Percentiles rank a stretch among this genome's conserved stretches.
phyloP scores from a whole-genome alignment of 1,140 invertebrate species.

The Bradysia coprophila region DNA sequence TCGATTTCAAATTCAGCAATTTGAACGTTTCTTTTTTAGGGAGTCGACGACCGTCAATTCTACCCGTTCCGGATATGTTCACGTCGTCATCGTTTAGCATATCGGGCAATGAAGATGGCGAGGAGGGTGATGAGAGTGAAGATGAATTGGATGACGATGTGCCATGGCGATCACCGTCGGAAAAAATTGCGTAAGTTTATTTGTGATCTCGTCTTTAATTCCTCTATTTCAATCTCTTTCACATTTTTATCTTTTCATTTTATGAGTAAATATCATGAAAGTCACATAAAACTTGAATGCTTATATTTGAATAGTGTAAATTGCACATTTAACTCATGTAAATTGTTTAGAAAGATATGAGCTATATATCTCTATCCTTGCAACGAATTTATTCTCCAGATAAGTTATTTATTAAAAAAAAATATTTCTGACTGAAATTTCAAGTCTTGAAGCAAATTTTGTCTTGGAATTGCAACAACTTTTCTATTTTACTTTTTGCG shows the following conservation, averaged over 20 bases:
- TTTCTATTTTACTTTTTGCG: no score
- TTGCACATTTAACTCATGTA: neutral
- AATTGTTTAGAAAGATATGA: no score
- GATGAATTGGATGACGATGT: constrained; percentile 78
- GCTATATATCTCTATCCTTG: no score
- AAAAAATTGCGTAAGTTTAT: constrained; percentile 69
- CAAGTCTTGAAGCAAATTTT: no score
- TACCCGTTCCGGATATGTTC: constrained; percentile 77
- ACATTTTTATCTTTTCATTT: no score
- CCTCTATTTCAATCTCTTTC: constrained; percentile 5
- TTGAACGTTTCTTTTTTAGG: no score
- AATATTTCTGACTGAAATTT: no score
- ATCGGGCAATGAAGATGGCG: constrained; percentile 47
- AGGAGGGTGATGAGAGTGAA: constrained; percentile 61
- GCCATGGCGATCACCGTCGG: constrained; percentile 71
- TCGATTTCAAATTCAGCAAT: no score
- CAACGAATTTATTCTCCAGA: no score
- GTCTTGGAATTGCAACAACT: no score
- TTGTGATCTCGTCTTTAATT: constrained; percentile 6
- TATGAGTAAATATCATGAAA: neutral
- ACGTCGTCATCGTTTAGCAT: constrained; percentile 58
- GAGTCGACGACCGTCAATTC: constrained; percentile 65
- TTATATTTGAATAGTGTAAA: neutral
- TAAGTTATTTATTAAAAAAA: no score
- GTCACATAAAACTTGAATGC: neutral